A percentile compares a stretch with the other conserved stretches of the same genome.
Conservation (phyloP, 2,888 invertebrate genomes). For the Dyspetes luteomarginatus region DNA sequence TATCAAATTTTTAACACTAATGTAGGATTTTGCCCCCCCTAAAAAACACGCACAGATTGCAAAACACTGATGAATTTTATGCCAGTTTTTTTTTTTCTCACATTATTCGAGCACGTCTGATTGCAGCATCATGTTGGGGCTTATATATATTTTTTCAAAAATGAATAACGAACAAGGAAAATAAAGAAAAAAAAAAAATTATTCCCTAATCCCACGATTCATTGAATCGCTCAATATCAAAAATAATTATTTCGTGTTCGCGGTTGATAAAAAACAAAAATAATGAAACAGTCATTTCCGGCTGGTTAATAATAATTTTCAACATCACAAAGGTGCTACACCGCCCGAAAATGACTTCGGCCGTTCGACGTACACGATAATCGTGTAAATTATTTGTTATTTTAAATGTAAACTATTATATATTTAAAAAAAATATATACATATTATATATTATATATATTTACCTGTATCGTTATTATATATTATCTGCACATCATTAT, state of each 20-base stretch:
- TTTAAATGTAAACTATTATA: slow-evolving; percentile 69
- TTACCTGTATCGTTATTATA: slow-evolving; percentile 76
- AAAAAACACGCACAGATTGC: slow-evolving; percentile 48
- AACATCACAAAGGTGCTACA: slow-evolving; percentile 76
- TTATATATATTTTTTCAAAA: slow-evolving; percentile 49
- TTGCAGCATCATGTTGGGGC: slow-evolving; percentile 32
- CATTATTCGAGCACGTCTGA: slow-evolving; percentile 22
- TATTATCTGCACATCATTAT: slow-evolving; percentile 70
- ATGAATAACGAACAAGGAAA: slow-evolving; percentile 11
- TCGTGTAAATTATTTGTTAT: slow-evolving; percentile 81
- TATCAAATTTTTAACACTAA: slow-evolving; percentile 1
- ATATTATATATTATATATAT: slow-evolving; percentile 67
- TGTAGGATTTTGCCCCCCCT: background rate
- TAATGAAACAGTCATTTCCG: slow-evolving; percentile 68
- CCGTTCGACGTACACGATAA: slow-evolving; percentile 58
- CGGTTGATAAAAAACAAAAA: slow-evolving; percentile 32
- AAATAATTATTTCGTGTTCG: slow-evolving; percentile 17
- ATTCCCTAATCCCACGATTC: background rate
- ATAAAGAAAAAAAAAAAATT: slow-evolving; percentile 24
- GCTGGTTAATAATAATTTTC: slow-evolving; percentile 70
- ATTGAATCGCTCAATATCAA: slow-evolving; percentile 46
- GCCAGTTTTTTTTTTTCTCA: slow-evolving; percentile 15
- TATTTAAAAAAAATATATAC: slow-evolving; percentile 35
- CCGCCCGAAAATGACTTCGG: slow-evolving; percentile 69
- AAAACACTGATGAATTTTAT: background rate